Percentiles rank a stretch among this genome's conserved stretches.
Evolutionary conservation across 2,797 vertebrate genomes (phyloP).

Genomic region (Tragopan temminckii): DNA sequence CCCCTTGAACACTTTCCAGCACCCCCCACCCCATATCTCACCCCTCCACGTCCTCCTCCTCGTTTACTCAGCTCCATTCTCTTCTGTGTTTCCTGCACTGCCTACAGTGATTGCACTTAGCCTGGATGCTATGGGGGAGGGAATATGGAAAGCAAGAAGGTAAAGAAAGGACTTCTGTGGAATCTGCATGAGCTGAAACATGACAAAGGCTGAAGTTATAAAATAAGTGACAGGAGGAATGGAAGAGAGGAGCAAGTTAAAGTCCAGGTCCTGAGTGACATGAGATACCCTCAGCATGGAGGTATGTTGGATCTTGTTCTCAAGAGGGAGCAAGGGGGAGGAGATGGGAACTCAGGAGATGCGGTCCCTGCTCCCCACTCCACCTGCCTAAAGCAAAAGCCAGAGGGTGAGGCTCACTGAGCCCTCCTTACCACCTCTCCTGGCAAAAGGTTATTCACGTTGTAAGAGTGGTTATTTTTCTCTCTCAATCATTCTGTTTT

Average conservation of each 20-base stretch:
- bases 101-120: constrained; percentile 15
- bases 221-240: background rate
- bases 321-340: background rate
- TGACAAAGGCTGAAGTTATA: background rate
- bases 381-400: background rate
- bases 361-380: background rate
- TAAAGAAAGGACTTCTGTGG: constrained; percentile 8
- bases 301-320: background rate
- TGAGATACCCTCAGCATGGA: background rate
- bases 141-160: background rate
- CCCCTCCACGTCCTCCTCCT: background rate
- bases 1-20: constrained; percentile 43
- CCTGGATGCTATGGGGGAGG: background rate
- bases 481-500: background rate
- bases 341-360: background rate
- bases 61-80: background rate
- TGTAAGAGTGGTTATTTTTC: background rate
- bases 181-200: background rate
- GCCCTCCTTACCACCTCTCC: background rate
- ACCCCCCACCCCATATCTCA: background rate
- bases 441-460: background rate
- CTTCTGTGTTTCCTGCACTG: constrained; percentile 5
- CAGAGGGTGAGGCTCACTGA: background rate
- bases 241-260: background rate
- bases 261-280: background rate